Evolutionary conservation across 2,888 invertebrate genomes (phyloP).

Genomic region (Euplexia lucipara): DNA sequence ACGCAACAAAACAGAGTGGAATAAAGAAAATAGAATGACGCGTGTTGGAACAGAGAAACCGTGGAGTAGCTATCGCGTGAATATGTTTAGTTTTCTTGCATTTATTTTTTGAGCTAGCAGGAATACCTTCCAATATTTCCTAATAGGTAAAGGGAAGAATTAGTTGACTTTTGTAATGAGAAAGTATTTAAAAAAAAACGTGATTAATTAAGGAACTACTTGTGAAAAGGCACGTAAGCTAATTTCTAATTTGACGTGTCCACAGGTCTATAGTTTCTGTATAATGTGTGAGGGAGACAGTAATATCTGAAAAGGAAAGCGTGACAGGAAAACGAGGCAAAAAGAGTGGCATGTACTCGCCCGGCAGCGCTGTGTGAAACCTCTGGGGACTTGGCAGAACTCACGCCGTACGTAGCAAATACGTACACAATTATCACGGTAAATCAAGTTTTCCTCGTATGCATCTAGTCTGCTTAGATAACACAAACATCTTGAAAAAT

Average conservation of each 20-base stretch:
- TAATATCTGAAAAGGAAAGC: constrained; percentile 81
- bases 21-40: constrained; percentile 86
- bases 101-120: constrained; percentile 1
- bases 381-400: constrained; percentile 73
- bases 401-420: constrained; percentile 63
- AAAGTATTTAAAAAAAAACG: not conserved
- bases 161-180: not conserved
- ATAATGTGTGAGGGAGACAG: constrained; percentile 69
- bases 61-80: constrained; percentile 69
- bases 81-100: constrained; percentile 31
- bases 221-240: not conserved
- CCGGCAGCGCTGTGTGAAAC: constrained; percentile 70
- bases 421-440: constrained; percentile 60
- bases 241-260: constrained; percentile 34
- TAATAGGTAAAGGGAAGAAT: not conserved
- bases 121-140: not conserved
- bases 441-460: constrained; percentile 51
- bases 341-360: constrained; percentile 81
- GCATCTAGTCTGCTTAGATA: constrained; percentile 20
- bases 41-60: constrained; percentile 77
- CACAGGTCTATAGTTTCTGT: constrained; percentile 40
- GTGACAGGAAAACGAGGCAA: constrained; percentile 84
- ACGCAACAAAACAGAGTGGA: constrained; percentile 85
- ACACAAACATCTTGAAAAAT: too few relatives aligned
- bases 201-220: not conserved